Base-by-base conservation (phyloP, 2,888 invertebrate genomes). In the Thecophora atra region DNA sequence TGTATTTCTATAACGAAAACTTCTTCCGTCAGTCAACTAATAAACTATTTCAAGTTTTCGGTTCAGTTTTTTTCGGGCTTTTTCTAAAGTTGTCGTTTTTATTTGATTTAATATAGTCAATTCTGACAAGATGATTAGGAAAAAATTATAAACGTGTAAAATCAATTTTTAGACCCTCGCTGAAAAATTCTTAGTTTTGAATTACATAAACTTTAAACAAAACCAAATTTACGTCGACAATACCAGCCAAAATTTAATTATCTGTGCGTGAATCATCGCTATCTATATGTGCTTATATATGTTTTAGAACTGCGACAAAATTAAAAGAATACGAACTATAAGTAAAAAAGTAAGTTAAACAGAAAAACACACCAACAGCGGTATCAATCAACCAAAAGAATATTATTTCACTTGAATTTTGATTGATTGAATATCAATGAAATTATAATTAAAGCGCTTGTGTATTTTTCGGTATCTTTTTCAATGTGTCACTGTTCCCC, bases 91-190 rank as follows among this genome's bases (percentile, higher is more conserved):
- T 62, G 17, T 62, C 26, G 58, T 56, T 15, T 15, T 62, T n/a
- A 21, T 26, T 42, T 65, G 47, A 47, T n/a, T 47, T n/a, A 17
- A 47, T 15, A 47, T 8, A n/a, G 11, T 19, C 5, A 37, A 42
- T 37, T 30, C 63, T 54, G 54, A 26, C 70, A 70, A 63, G 63
- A 70, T 70, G 63, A 70, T 70, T 52, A 30, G 52, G 30, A 70
- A 64, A 54, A 71, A 71, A 65, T 44, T 58, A 30, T 70, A 51
- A 60, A 44, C 51, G n/a, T 28, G 7, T 42, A 66, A 26, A 30
- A 30, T 66, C n/a, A 42, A 68, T 24, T 51, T 47, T 15, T 44
- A 24, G 21, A 24, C n/a, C 51, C 15, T 65, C 3, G 11, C n/a
- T 15, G 19, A 26, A 7, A 44, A 63, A 63, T 63, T 63, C 42